Conservation (phyloP, 1,140 invertebrate genomes). For the Lerema accius region DNA sequence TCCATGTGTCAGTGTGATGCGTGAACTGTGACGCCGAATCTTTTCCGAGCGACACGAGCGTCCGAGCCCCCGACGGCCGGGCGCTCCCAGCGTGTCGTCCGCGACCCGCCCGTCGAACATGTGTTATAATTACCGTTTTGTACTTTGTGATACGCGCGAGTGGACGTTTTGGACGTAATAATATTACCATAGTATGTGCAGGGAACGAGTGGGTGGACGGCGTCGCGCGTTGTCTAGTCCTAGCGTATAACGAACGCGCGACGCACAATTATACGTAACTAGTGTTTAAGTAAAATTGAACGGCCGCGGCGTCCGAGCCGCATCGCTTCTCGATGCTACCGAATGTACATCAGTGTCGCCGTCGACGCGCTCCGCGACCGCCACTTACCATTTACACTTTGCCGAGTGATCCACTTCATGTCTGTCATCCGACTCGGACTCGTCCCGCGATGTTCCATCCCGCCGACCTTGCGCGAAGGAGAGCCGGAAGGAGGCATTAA, state of each 20-base stretch:
- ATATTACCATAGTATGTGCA: conserved; percentile 31
- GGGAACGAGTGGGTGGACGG: conserved; percentile 39
- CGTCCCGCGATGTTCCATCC: not conserved
- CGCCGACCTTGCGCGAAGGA: conserved; percentile 24
- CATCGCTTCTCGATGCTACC: conserved; percentile 44
- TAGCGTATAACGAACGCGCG: conserved; percentile 57
- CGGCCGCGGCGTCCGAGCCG: conserved; percentile 51
- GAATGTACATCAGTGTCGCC: conserved; percentile 33
- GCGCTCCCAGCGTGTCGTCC: conserved; percentile 20
- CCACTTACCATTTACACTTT: conserved; percentile 5
- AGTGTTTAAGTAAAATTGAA: conserved; percentile 52
- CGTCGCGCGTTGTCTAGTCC: conserved; percentile 66
- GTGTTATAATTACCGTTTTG: conserved; percentile 21
- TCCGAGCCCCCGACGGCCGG: not conserved
- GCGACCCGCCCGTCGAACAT: conserved; percentile 7
- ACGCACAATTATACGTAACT: conserved; percentile 70
- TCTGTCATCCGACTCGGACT: conserved; percentile 7
- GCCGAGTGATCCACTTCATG: conserved; percentile 21
- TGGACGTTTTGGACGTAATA: not conserved
- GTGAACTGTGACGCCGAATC: too few species aligned
- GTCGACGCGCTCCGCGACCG: conserved; percentile 16
- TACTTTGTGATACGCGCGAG: conserved; percentile 34
- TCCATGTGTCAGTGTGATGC: not conserved
- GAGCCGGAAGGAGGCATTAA: conserved; percentile 45
- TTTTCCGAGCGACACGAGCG: too few species aligned